These are phyloP conservation scores for Limnodromus scolopaceus DNA, from an alignment of 2,797 vertebrate genomes.

Conservation along the genomic window DNA sequence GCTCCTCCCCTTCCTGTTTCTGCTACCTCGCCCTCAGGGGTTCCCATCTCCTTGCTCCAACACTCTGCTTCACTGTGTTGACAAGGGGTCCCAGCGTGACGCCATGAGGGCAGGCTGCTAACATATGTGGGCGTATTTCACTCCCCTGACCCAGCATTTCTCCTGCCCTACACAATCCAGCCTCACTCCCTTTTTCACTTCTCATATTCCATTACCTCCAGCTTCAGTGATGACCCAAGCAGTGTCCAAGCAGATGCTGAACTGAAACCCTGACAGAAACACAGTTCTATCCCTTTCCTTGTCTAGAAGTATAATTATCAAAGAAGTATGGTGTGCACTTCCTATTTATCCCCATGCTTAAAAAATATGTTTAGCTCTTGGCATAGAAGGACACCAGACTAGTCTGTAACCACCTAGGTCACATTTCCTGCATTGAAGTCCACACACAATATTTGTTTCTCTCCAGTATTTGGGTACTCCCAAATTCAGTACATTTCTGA, in stretches of 20 bases:
- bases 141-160: not conserved
- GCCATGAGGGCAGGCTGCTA: not conserved
- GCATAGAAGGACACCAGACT: not conserved
- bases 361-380: not conserved
- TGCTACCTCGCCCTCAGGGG: not conserved
- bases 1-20: not conserved
- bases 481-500: not conserved
- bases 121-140: not conserved
- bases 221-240: not conserved
- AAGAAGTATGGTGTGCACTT: not conserved
- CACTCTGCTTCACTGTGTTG: not conserved
- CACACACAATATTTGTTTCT: not conserved
- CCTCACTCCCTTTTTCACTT: not conserved
- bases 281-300: not conserved
- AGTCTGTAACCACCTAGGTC: not conserved
- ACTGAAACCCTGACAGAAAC: not conserved
- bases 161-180: not conserved
- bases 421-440: not conserved
- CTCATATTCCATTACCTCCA: not conserved
- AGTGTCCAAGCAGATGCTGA: not conserved
- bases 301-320: not conserved
- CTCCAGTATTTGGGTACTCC: not conserved
- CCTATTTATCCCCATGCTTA: not conserved
- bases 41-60: not conserved
- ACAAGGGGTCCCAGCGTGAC: not conserved